Base-by-base conservation (phyloP, 2,797 vertebrate genomes). In the Trematomus bernacchii region DNA sequence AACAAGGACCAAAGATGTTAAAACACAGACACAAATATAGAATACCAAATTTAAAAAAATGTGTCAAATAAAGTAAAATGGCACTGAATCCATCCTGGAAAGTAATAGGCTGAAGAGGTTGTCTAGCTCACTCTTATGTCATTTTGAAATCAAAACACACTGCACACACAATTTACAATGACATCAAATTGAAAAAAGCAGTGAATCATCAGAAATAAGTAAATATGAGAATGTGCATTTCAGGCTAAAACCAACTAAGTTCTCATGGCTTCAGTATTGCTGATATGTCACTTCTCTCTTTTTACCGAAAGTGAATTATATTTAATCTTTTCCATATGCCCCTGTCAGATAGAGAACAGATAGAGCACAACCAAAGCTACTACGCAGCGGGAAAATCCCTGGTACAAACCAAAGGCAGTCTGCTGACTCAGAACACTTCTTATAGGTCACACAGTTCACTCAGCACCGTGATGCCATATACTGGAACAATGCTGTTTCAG, bases 251-350 rank as follows among this genome's bases (percentile, higher is more conserved):
- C 33, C 33, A 63, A 57, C 67, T 54, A 44, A 72, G 51, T 51
- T 60, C 67, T 77, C 47, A 62, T 64, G 68, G 61, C 62, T 62
- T 73, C 73, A 78, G 71, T 27, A 69, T 55, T 85, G 52, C 47
- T 78, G 33, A 37, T 37, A 37, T 37, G 53, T 47, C 42, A 54
- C 63, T 50, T 59, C 16, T 48, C n/a, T 65, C 68, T 77, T 59
- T 54, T 69, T 52, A 18, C 63, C 44, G 6, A 55, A 58, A 67
- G 23, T 76, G 68, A 76, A 60, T 83, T 84, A 74, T 67, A 66
- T 80, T 83, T 84, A 88, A 90, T 84, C 47, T 15, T 70, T 89
- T 84, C 82, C 86, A 90, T 73, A 80, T 86, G 88, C 61, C 13
- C 4, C 71, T 27, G 69, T 80, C 73, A 84, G 84, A 84, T 73